Base-by-base conservation (phyloP, 2,888 invertebrate species). In the Drosophila rellima region DNA sequence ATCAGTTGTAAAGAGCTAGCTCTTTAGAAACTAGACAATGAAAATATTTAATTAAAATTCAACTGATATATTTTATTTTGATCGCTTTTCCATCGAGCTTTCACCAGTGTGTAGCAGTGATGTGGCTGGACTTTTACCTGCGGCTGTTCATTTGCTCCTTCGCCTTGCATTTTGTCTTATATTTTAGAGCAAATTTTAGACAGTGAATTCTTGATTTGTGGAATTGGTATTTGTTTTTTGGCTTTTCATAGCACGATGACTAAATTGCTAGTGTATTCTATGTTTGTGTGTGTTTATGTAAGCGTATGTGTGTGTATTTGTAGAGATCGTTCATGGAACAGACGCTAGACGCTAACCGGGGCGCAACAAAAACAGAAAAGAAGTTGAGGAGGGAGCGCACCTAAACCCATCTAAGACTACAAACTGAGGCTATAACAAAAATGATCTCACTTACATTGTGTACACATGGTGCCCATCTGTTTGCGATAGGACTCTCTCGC, bases 401-500 rank as follows among this genome's bases (percentile, higher is more conserved):
- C 82, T 80, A 75, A 73, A 70, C 83, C 79, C 70, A 77, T 33
- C 74, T 81, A 83, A 64, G 48, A 57, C 71, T 82, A 74, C 47
- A 55, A 71, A 59, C 69, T 70, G n/a, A 74, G 48, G 42, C n/a
- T n/a, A 70, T 13, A 33, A 26, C 17, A 54, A 35, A 62, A 62
- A 51, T 60, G 0, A 8, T 45, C 13, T 31, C 90, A 97, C 98
- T 96, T 95, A 98, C 98, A 97, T 94, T 98, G 98, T 78, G 96
- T 95, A 50, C 97, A 94, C 82, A 98, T 95, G 84, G 94, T 96
- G 90, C 97, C 96, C 94, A 98, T 96, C 82, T 96, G 94, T 72
- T 95, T 96, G 90, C 96, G 96, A 93, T 97, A 95, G 80, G 96
- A 94, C 85, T 98, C 97, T 90, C 95, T 96, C 60, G 97, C 97